phyloP scores from a whole-genome alignment of 2,888 invertebrate species.

The Sphaerophoria taeniata region DNA sequence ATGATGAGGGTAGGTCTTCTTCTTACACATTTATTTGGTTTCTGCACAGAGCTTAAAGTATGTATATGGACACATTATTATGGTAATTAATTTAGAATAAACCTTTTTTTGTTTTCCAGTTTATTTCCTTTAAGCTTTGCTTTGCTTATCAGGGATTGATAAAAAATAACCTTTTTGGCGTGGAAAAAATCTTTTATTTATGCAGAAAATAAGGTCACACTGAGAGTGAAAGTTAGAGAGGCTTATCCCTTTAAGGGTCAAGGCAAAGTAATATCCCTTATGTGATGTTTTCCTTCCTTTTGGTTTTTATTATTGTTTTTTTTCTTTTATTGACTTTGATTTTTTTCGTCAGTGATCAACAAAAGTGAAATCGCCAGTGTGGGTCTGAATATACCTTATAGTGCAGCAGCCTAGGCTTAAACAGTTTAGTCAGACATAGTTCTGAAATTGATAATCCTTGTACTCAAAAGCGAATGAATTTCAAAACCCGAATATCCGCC shows the following conservation, averaged over 20 bases:
- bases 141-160: slow-evolving; percentile 24
- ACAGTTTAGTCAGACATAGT: no score
- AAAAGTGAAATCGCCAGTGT: no score
- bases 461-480: no score
- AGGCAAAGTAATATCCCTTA: not conserved
- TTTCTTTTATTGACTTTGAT: slow-evolving; percentile 3
- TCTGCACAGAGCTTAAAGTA: not conserved
- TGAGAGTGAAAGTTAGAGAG: not conserved
- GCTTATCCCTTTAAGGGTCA: not conserved
- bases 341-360: not conserved
- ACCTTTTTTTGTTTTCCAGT: slow-evolving; percentile 13
- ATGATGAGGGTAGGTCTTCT: slow-evolving; percentile 20
- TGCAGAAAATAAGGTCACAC: not conserved
- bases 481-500: no score
- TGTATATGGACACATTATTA: slow-evolving; percentile 14
- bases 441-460: no score
- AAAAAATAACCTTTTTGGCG: slow-evolving; percentile 7
- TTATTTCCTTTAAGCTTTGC: not conserved
- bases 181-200: slow-evolving; percentile 8
- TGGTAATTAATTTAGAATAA: slow-evolving; percentile 34
- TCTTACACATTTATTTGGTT: not conserved
- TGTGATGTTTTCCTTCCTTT: not conserved
- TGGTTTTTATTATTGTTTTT: not conserved
- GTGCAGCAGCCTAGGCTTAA: no score
- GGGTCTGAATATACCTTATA: no score